Conservation (phyloP, 2,113 vertebrate genomes). For the Anthoscopus minutus region DNA sequence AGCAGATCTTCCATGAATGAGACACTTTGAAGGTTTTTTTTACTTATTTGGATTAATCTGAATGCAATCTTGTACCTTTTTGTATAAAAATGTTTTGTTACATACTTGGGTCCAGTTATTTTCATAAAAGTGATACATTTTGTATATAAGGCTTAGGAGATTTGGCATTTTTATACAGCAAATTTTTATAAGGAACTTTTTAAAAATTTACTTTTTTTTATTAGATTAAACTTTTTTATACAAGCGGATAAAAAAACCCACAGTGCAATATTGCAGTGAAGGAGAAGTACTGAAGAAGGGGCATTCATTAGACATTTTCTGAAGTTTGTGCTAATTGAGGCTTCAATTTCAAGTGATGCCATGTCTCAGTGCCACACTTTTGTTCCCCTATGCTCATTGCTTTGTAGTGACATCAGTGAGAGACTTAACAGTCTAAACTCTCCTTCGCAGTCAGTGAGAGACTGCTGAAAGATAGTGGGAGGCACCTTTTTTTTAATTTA, state of each 20-base stretch:
- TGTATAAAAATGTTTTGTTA: conserved; percentile 74
- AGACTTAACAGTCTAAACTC: neutral
- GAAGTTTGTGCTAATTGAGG: neutral
- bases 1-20: conserved; percentile 13
- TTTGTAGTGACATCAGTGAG: neutral
- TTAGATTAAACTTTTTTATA: conserved; percentile 61
- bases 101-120: conserved; percentile 71
- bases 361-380: neutral
- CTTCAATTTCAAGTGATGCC: neutral
- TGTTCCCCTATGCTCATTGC: neutral
- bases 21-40: conserved; percentile 48
- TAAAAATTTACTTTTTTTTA: conserved; percentile 52
- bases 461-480: neutral
- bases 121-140: conserved; percentile 69
- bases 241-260: conserved; percentile 3
- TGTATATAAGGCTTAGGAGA: conserved; percentile 70
- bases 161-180: conserved; percentile 69
- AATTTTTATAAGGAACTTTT: conserved; percentile 68
- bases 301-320: conserved; percentile 16
- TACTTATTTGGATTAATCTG: conserved; percentile 62
- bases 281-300: conserved; percentile 9
- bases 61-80: conserved; percentile 65
- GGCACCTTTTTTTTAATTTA: neutral
- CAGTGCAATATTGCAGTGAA: conserved; percentile 66
- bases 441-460: neutral